Percentiles rank a stretch among this genome's conserved stretches.
Evolutionary conservation across 2,888 invertebrate species (phyloP).

Genomic region (Byasa hedistus): DNA sequence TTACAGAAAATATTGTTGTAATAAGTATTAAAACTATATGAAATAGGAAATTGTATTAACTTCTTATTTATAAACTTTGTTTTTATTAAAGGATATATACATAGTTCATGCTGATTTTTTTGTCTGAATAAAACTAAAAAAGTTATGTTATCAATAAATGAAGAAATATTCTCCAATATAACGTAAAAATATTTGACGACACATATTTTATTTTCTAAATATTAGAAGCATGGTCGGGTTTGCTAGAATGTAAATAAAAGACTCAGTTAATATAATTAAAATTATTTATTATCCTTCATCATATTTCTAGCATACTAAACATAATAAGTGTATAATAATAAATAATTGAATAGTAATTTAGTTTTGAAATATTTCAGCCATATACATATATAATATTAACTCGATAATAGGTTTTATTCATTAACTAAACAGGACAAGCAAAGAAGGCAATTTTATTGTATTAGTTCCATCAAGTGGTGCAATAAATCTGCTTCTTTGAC

Average conservation of each 20-base stretch:
- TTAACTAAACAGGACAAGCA: slow-evolving; percentile 67
- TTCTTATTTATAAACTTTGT: too few relatives aligned
- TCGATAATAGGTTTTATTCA: slow-evolving; percentile 67
- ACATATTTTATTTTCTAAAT: too few relatives aligned
- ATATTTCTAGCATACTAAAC: slow-evolving; percentile 82
- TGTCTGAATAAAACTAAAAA: too few relatives aligned
- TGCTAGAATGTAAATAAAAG: slow-evolving; percentile 55
- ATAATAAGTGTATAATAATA: slow-evolving; percentile 81
- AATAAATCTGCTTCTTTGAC: slow-evolving; percentile 56
- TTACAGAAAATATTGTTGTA: too few relatives aligned
- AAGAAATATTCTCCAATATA: too few relatives aligned
- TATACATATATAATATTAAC: slow-evolving; percentile 69
- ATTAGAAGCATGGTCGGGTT: too few relatives aligned
- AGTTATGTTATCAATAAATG: too few relatives aligned
- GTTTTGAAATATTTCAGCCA: slow-evolving; percentile 77
- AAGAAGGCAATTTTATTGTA: slow-evolving; percentile 77
- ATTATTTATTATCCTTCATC: slow-evolving; percentile 82
- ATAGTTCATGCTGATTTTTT: too few relatives aligned
- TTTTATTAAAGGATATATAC: too few relatives aligned
- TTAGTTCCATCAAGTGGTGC: slow-evolving; percentile 63
- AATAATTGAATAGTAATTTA: slow-evolving; percentile 80
- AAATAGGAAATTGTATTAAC: too few relatives aligned
- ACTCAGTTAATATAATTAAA: slow-evolving; percentile 78
- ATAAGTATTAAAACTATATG: too few relatives aligned
- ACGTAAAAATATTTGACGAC: too few relatives aligned